phyloP scores from a whole-genome alignment of 2,888 invertebrate genomes.

The Choristoneura rosaceana region DNA sequence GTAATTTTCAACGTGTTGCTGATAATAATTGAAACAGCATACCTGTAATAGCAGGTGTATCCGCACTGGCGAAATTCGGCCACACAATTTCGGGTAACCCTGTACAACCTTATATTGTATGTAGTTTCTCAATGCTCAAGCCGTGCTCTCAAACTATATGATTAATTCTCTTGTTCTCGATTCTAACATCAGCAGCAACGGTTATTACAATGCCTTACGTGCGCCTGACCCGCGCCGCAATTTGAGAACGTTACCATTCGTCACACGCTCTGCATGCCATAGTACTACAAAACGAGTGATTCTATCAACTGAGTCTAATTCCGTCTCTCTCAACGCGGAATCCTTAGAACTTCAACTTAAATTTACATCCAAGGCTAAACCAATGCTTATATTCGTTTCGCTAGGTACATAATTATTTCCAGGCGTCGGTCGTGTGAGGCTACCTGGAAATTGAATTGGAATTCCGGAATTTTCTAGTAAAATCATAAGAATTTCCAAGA shows the following conservation, averaged over 20 bases:
- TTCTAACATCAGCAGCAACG: background rate
- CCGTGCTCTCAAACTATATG: background rate
- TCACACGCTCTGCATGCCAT: conserved; percentile 47
- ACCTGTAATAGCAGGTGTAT: too few relatives aligned
- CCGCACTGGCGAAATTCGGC: too few relatives aligned
- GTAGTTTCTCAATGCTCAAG: background rate
- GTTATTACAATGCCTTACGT: background rate
- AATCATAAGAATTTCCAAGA: too few relatives aligned
- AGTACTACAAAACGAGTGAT: conserved; percentile 7
- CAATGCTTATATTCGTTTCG: too few relatives aligned
- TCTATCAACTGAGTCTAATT: background rate
- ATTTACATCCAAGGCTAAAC: background rate
- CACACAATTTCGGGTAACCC: too few relatives aligned
- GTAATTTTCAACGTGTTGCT: too few relatives aligned
- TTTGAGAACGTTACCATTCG: conserved; percentile 54
- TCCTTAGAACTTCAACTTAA: background rate
- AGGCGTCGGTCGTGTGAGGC: too few relatives aligned
- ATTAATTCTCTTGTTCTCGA: background rate
- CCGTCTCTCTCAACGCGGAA: background rate
- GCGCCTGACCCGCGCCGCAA: conserved; percentile 27
- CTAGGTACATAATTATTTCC: too few relatives aligned
- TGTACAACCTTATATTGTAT: background rate
- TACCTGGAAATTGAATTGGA: too few relatives aligned
- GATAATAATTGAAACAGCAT: too few relatives aligned
- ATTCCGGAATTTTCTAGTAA: too few relatives aligned